Conservation (phyloP, 2,113 vertebrate genomes). For the Phylloscopus trochiloides region DNA sequence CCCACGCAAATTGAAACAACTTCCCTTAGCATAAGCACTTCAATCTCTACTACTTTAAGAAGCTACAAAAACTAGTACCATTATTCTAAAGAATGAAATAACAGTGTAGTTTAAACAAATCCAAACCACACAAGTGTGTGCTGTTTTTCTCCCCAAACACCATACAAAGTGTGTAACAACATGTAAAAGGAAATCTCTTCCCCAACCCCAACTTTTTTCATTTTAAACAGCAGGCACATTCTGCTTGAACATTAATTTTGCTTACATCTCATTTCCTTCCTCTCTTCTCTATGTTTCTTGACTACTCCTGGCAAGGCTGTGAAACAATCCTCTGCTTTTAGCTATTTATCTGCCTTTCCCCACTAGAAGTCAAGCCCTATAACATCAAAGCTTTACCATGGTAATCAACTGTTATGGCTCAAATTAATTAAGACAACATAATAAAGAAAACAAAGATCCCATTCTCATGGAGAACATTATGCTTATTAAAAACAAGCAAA, state of each 20-base stretch:
- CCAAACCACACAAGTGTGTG: neutral
- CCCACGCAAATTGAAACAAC: neutral
- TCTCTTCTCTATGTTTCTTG: neutral
- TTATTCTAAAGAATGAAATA: neutral
- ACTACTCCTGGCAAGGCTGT: neutral
- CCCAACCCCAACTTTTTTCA: neutral
- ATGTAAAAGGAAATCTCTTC: neutral
- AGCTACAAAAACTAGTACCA: neutral
- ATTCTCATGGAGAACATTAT: neutral
- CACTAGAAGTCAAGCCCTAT: neutral
- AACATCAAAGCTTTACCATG: neutral
- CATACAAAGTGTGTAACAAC: neutral
- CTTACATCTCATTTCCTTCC: constrained; percentile 21
- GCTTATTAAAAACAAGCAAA: neutral
- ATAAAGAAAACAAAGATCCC: neutral
- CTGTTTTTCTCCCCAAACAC: neutral
- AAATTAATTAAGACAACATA: constrained; percentile 14
- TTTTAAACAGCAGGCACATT: neutral
- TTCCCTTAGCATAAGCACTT: neutral
- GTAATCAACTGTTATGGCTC: neutral
- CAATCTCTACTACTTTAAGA: neutral
- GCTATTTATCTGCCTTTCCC: neutral
- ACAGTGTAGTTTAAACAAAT: neutral
- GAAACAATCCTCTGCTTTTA: neutral
- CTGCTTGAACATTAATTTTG: neutral